Evolutionary conservation across 1,140 invertebrate species (phyloP), one percentile per base, ranked within the genome.

Genomic region (Diorhabda elongata): DNA sequence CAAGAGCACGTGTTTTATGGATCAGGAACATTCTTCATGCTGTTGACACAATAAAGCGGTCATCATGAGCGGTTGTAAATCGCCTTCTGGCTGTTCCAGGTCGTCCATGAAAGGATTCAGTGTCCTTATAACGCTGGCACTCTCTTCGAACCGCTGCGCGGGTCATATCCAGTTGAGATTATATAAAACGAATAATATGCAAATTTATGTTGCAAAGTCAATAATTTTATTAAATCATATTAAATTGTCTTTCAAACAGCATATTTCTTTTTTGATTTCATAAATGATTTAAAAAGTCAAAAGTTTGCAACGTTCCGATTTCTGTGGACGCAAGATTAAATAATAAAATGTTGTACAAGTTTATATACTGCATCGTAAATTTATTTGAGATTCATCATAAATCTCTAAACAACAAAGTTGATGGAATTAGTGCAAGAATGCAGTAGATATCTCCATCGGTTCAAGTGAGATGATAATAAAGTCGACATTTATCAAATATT

Each of bases 171-270:
- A 59, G 41, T 59, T 59, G 5, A 65, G 26, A 72, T 11, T 61
- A 59, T 59, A 11, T 3, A 65, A 65, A 69, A 59, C 2, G 2
- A 65, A 69, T 41, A 44, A 69, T 56, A 47, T 61, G 8, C 44
- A 7, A 68, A 44, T 63, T 68, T 64, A 43, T 42, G 11, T 58
- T 58, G 61, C 67, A 63, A 7, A 63, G 52, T 2, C 8, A 52
- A 52, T 9, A 52, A 52, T 52, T 26, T 26, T 26, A 26, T 26
- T 26, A 26, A 26, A 26, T 26, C 26, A 26, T 26, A 26, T 26
- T 26, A 26, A 26, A 26, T 26, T 26, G 26, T 26, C 26, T 26
- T 26, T 26, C 26, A 26, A 26, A 26, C 26, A 26, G 26, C 26
- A 26, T 26, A 26, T 26, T 26, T 26, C 26, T 26, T 2, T 26